Conservation (phyloP, 2,113 vertebrate genomes). For the Notothenia rossii region DNA sequence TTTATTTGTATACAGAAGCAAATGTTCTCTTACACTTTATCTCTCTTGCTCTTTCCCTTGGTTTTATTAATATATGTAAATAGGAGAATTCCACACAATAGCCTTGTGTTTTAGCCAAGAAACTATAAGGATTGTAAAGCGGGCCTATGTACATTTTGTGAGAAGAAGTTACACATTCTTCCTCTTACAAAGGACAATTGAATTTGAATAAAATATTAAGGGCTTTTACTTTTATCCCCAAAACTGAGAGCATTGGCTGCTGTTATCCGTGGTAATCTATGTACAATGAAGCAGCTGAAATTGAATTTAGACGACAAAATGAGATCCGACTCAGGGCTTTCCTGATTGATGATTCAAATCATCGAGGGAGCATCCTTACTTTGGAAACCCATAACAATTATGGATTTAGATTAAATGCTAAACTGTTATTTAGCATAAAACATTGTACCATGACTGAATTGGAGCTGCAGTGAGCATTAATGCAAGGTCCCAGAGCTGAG, state of each 20-base stretch:
- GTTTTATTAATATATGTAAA: slow-evolving; percentile 9
- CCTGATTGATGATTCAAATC: not conserved
- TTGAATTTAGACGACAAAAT: not conserved
- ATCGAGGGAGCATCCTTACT: not conserved
- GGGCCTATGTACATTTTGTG: not conserved
- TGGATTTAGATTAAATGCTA: not conserved
- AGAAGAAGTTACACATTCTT: not conserved
- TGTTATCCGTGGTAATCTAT: not conserved
- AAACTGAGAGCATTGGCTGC: not conserved
- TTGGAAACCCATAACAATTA: not conserved
- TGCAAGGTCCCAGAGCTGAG: no score
- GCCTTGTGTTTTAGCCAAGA: not conserved
- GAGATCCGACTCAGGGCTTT: not conserved
- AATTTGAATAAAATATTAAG: not conserved
- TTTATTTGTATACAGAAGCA: slow-evolving; percentile 1
- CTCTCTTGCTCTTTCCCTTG: not conserved
- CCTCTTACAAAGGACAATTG: not conserved
- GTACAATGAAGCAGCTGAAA: not conserved
- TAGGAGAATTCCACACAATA: not conserved
- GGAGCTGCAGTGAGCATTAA: no score
- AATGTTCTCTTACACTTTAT: not conserved
- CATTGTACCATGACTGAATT: not conserved
- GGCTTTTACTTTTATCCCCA: not conserved
- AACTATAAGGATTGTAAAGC: not conserved
- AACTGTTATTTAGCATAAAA: not conserved